Evolutionary conservation across 2,113 vertebrate species (phyloP).

Genomic region (Cinclus cinclus): DNA sequence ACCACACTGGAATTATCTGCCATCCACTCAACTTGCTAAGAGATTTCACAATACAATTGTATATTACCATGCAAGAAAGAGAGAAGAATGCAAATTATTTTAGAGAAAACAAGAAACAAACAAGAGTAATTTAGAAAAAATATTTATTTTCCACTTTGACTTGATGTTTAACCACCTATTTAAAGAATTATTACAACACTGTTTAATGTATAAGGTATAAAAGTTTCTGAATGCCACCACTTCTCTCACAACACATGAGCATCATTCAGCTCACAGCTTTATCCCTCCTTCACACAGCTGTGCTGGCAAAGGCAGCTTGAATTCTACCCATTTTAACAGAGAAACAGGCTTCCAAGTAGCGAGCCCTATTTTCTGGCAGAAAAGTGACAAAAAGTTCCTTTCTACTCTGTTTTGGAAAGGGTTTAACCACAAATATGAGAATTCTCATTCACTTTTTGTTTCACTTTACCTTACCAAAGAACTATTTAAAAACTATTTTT

Average conservation of each 20-base stretch:
- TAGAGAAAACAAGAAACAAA: background rate
- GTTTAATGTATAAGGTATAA: rapidly evolving
- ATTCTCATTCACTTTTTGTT: background rate
- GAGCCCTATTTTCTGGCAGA: background rate
- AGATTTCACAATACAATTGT: background rate
- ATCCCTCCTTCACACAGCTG: background rate
- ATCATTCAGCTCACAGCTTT: background rate
- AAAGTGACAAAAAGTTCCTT: background rate
- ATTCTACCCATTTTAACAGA: background rate
- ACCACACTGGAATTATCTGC: background rate
- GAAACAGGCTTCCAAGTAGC: background rate
- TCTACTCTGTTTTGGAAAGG: background rate
- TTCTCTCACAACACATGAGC: background rate
- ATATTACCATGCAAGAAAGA: background rate
- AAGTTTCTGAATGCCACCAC: background rate
- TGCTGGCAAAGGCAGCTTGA: background rate
- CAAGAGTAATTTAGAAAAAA: background rate
- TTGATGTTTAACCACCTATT: background rate
- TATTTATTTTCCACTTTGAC: background rate
- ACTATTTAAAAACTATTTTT: background rate
- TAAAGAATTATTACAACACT: background rate
- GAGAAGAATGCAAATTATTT: background rate
- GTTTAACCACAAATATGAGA: background rate
- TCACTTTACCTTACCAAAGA: background rate
- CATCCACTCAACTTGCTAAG: background rate